These are phyloP conservation scores for Avahi laniger DNA, from an alignment of 2,797 vertebrate species.

Conservation along the genomic window DNA sequence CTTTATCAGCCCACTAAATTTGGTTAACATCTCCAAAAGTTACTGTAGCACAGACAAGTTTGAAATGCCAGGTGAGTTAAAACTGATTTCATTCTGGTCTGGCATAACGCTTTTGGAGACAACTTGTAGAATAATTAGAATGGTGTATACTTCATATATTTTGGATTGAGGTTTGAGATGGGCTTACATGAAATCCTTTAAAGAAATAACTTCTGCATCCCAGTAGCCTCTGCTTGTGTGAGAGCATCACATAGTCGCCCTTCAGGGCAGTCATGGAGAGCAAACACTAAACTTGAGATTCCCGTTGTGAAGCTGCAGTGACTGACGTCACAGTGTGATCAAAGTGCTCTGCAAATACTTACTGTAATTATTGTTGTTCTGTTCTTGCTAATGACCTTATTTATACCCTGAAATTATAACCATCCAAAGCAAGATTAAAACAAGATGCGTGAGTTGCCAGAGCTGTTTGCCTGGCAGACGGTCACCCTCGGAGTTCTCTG, in stretches of 20 bases:
- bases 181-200: not conserved
- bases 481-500: conserved; percentile 59
- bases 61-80: conserved; percentile 44
- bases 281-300: conserved; percentile 44
- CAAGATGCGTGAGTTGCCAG: conserved; percentile 66
- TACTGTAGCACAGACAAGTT: not conserved
- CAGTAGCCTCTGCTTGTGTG: not conserved
- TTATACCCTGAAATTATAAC: conserved; percentile 77
- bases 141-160: conserved; percentile 1
- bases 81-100: conserved; percentile 15
- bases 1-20: conserved; percentile 18
- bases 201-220: not conserved
- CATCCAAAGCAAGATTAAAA: conserved; percentile 76
- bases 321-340: conserved; percentile 59
- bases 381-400: conserved; percentile 74
- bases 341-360: conserved; percentile 73
- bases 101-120: not conserved
- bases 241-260: not conserved
- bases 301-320: conserved; percentile 51
- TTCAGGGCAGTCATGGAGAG: not conserved
- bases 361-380: conserved; percentile 74
- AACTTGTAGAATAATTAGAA: conserved; percentile 45
- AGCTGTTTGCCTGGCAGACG: conserved; percentile 63
- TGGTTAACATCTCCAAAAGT: conserved; percentile 1
- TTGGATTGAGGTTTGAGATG: conserved; percentile 6